A percentile compares a stretch with the other conserved stretches of the same genome.
phyloP scores from a whole-genome alignment of 2,113 vertebrate genomes.

The Mormoops blainvillei region DNA sequence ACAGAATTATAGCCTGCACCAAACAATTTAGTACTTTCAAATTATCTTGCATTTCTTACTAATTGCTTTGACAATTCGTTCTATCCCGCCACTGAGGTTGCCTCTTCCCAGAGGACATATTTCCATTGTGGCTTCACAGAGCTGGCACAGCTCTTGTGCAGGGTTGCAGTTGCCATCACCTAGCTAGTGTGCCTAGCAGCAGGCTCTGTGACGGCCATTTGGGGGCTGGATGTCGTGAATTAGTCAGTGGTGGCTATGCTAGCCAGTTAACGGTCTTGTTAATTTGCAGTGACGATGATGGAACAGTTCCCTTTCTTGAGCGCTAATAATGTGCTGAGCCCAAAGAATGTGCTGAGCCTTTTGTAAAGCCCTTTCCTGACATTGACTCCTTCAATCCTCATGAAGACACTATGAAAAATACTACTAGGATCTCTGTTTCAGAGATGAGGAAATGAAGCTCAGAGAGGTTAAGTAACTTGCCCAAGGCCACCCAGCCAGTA shows the following conservation, averaged over 20 bases:
- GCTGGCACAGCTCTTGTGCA: background rate
- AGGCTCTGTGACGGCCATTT: background rate
- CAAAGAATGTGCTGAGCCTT: background rate
- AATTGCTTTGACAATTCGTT: slow-evolving; percentile 29
- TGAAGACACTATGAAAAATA: background rate
- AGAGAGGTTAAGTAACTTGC: background rate
- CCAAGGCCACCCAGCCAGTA: background rate
- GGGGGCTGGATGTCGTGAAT: background rate
- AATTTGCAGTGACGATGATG: background rate
- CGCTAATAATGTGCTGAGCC: background rate
- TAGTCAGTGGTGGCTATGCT: background rate
- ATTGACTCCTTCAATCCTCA: background rate
- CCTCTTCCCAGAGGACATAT: background rate
- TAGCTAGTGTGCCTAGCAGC: rapidly evolving
- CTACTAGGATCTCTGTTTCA: background rate
- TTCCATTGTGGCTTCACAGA: background rate
- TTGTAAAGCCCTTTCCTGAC: background rate
- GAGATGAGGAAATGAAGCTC: background rate
- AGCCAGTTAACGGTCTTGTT: background rate
- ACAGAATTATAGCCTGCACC: slow-evolving; percentile 20
- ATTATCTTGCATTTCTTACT: slow-evolving; percentile 29
- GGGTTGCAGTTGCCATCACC: background rate
- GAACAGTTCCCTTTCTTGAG: background rate
- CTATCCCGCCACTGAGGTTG: slow-evolving; percentile 5
- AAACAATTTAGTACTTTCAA: slow-evolving; percentile 20